Base-by-base conservation (phyloP, 1,140 invertebrate genomes). In the Lepidotrigona ventralis region DNA sequence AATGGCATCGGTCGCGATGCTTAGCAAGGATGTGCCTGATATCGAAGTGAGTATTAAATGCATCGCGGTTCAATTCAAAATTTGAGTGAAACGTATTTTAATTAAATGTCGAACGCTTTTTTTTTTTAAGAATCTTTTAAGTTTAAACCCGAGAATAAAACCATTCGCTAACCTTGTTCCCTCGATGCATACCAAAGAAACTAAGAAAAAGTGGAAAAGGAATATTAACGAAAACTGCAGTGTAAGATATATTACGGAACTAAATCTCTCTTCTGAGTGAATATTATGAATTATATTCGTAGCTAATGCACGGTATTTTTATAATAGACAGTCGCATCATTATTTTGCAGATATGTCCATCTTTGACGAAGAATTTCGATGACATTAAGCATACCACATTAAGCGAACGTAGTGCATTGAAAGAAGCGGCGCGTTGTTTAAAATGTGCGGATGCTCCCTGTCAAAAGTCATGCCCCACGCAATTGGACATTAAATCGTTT, bases 401-500 rank as follows among this genome's bases (percentile, higher is more conserved):
- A 68, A 99, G 98, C 89, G 99, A 99, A 93, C 95, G 99, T 15
- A 99, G 96, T 4, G 99, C 99, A 0, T 92, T 99, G 23, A 96
- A 95, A 84, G 99, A 99, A 94, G 98, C 99, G 0, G 96, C 96
- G 1, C 95, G 99, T 77, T 99, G 98, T 92, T 94, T 99, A 15
- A 99, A 99, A 93, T 99, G 99, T 94, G 98, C 98, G 0, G 99
- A 99, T 95, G 99, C 99, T 0, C 99, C 99, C 0, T 99, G 99
- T 92, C 99, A 99, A 94, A 99, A 99, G 93, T 98, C 98, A 11
- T 99, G 99, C 91, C 99, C 99, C 1, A 99, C 99, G 0, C 98
- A 99, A 93, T 93, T 99, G 56, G 99, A 99, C 91, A 96, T 99
- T 72, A 99, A 99, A 93, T 96, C 96, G 53, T 99, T 99, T 91